These are phyloP conservation scores for Halcyon badia DNA, from an alignment of 2,797 vertebrate species.

Conservation along the genomic window DNA sequence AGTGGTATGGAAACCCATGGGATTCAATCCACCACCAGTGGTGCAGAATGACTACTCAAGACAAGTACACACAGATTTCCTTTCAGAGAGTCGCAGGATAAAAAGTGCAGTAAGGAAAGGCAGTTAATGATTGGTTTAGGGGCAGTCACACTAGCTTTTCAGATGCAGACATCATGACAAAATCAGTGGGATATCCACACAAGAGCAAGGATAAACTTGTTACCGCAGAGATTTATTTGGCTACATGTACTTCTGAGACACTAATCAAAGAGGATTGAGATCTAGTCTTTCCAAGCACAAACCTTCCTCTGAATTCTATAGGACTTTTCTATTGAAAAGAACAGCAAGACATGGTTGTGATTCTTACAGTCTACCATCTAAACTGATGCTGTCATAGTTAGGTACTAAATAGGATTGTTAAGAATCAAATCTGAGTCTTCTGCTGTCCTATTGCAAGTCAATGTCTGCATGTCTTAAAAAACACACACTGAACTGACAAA, in stretches of 20 bases:
- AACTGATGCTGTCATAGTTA: slow-evolving; percentile 23
- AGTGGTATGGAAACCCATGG: not conserved
- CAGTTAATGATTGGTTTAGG: not conserved
- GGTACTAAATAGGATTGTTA: not conserved
- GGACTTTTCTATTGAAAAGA: not conserved
- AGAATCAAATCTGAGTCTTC: slow-evolving; percentile 21
- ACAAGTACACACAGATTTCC: fast-evolving
- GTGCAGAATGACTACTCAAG: not conserved
- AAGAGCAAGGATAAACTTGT: not conserved
- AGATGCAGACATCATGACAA: not conserved
- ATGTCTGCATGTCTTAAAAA: slow-evolving; percentile 24
- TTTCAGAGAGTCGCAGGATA: not conserved
- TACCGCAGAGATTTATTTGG: not conserved
- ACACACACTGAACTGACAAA: slow-evolving; percentile 7
- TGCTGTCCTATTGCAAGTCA: slow-evolving; percentile 51
- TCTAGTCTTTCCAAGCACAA: not conserved
- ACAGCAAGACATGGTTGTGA: not conserved
- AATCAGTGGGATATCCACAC: not conserved
- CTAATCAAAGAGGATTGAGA: not conserved
- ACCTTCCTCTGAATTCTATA: not conserved
- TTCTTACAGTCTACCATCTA: not conserved
- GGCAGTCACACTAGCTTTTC: not conserved
- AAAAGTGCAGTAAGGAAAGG: not conserved
- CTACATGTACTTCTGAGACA: not conserved
- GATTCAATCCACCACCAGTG: fast-evolving